Evolutionary conservation across 64 coral and sea anemone species (phyloP), one percentile per base, ranked within the genome.

Genomic region (Montipora cactus): DNA sequence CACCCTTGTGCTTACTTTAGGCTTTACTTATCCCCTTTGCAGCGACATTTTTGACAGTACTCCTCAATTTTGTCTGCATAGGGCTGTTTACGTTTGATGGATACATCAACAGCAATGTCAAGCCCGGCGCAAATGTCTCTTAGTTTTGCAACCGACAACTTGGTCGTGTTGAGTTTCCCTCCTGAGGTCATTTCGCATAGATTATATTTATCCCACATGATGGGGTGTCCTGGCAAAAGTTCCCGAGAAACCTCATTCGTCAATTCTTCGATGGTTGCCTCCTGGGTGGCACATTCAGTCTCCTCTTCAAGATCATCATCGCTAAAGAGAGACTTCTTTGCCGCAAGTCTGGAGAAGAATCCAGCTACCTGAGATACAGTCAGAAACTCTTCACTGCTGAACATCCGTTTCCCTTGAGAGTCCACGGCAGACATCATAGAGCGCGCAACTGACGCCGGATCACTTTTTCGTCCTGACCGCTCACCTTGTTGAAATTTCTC

Each of bases 401-500:
- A 93, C 71, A 93, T 76, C 69, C 79, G 75, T 80, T 71, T 84
- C 58, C 91, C 95, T 46, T 96, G 78, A 37, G 67, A 77, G 90
- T 90, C 95, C 74, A 90, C 83, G 80, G 95, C 87, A 80, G 64
- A 75, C 79, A 87, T 89, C 95, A 96, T 96, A 59, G 91, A 89
- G 70, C 80, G 85, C 59, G 88, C 80, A 69, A 96, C 91, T 70
- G 91, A 90, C 79, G 95, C 95, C 75, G 81, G 91, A 81, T 96
- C 95, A 90, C 74, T 75, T 83, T 96, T 96, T 76, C 79, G 88
- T 59, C 82, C 82, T 76, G 91, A 85, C 87, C 62, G 81, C 80
- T 96, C 95, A 87, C 91, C 91, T 90, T 87, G 87, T 92, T 87
- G 89, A 90, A 96, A 93, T 88, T 96, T 96, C 50, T 89, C 90